Evolutionary conservation across 2,888 invertebrate species (phyloP).

Genomic region (Melanchra persicariae): DNA sequence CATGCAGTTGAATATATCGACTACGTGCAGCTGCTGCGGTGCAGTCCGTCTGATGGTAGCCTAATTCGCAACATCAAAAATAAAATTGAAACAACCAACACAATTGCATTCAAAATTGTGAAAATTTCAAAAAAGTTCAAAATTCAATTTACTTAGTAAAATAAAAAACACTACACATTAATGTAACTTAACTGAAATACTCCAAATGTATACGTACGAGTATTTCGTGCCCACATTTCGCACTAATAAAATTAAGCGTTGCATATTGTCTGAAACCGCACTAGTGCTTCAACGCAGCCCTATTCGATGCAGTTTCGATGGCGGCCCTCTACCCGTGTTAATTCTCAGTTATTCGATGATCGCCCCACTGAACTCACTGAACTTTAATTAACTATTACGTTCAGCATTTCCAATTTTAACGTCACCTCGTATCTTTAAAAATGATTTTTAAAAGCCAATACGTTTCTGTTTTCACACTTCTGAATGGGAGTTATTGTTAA

Average conservation of each 20-base stretch:
- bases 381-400: slow-evolving; percentile 75
- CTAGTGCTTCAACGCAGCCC: slow-evolving; percentile 52
- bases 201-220: slow-evolving; percentile 2
- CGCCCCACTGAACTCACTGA: slow-evolving; percentile 68
- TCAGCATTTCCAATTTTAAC: slow-evolving; percentile 66
- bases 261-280: slow-evolving; percentile 28
- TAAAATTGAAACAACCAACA: not conserved
- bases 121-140: too few relatives aligned
- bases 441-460: slow-evolving; percentile 49
- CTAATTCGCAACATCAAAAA: not conserved
- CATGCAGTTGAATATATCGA: too few relatives aligned
- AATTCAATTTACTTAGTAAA: not conserved
- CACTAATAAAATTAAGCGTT: slow-evolving; percentile 34
- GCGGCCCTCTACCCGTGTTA: slow-evolving; percentile 68
- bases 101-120: not conserved
- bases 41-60: too few relatives aligned
- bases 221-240: slow-evolving; percentile 20
- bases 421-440: slow-evolving; percentile 44
- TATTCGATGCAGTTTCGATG: slow-evolving; percentile 59
- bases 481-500: slow-evolving; percentile 17
- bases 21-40: too few relatives aligned
- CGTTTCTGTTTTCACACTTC: slow-evolving; percentile 47
- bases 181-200: not conserved
- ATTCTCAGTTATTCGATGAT: slow-evolving; percentile 73
- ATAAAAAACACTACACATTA: not conserved